Percentiles rank a stretch among this genome's conserved stretches.
phyloP scores from a whole-genome alignment of 2,113 vertebrate species.

The Anser brachyrhynchus region DNA sequence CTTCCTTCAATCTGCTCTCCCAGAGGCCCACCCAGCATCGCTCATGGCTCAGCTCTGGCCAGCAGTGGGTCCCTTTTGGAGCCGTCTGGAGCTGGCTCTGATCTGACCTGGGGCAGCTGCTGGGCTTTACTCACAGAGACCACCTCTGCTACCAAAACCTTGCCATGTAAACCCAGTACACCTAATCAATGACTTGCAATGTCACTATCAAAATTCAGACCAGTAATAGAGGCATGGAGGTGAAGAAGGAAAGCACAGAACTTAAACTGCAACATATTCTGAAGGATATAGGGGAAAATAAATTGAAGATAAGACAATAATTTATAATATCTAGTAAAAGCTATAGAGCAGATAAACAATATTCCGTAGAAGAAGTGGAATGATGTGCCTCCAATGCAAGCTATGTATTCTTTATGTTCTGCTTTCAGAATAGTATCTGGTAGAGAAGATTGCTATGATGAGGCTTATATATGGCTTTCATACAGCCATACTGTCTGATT shows the following conservation, averaged over 20 bases:
- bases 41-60: too few relatives aligned
- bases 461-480: neutral
- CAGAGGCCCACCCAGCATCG: too few relatives aligned
- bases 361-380: neutral
- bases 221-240: neutral
- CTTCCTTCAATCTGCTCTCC: too few relatives aligned
- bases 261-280: neutral
- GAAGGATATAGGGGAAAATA: neutral
- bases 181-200: neutral
- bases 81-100: too few relatives aligned
- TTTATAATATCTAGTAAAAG: neutral
- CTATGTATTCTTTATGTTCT: neutral
- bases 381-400: neutral
- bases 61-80: too few relatives aligned
- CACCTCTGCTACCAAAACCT: too few relatives aligned
- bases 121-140: too few relatives aligned
- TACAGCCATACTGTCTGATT: neutral
- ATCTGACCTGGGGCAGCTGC: too few relatives aligned
- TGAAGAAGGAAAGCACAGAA: neutral
- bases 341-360: neutral
- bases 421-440: neutral
- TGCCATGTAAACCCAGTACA: too few relatives aligned
- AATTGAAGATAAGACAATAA: neutral
- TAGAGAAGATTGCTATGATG: neutral
- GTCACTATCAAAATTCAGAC: neutral